Evolutionary conservation across 2,888 invertebrate genomes (phyloP).

Genomic region (Bombylius discolor): DNA sequence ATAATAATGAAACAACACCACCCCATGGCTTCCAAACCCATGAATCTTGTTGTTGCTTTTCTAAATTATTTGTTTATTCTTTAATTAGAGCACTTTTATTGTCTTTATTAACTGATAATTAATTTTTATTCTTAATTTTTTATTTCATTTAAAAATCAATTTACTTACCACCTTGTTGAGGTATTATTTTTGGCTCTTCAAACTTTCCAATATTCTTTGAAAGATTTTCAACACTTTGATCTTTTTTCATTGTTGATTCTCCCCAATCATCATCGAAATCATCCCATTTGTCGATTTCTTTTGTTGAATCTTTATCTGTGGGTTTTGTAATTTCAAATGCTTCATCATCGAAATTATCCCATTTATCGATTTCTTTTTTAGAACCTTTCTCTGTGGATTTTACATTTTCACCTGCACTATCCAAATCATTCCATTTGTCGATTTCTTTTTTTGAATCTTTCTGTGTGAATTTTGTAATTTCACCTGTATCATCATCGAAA

Average conservation of each 20-base stretch:
- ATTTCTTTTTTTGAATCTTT: too few relatives aligned
- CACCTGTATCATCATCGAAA: too few relatives aligned
- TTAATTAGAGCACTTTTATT: background rate
- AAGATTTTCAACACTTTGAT: too few relatives aligned
- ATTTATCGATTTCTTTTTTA: slow-evolving; percentile 25
- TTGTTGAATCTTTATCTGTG: slow-evolving; percentile 4
- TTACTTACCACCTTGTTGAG: too few relatives aligned
- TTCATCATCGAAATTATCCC: slow-evolving; percentile 44
- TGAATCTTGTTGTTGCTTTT: slow-evolving; percentile 10
- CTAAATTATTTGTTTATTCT: background rate
- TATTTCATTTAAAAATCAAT: too few relatives aligned
- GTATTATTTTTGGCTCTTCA: too few relatives aligned
- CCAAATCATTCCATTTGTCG: slow-evolving; percentile 41
- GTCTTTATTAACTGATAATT: background rate
- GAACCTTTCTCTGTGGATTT: slow-evolving; percentile 4
- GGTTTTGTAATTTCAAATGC: background rate
- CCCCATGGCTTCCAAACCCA: slow-evolving; percentile 65
- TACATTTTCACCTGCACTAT: slow-evolving; percentile 23
- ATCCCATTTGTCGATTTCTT: slow-evolving; percentile 37
- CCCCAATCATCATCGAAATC: slow-evolving; percentile 41
- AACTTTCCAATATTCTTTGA: too few relatives aligned
- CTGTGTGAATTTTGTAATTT: too few relatives aligned
- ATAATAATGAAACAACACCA: slow-evolving; percentile 58
- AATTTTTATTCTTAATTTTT: too few relatives aligned
- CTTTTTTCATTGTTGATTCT: slow-evolving; percentile 12